A percentile compares a stretch with the other conserved stretches of the same genome.
These are phyloP conservation scores for Myotis planiceps DNA, from an alignment of 2,797 vertebrate genomes.

Conservation along the genomic window DNA sequence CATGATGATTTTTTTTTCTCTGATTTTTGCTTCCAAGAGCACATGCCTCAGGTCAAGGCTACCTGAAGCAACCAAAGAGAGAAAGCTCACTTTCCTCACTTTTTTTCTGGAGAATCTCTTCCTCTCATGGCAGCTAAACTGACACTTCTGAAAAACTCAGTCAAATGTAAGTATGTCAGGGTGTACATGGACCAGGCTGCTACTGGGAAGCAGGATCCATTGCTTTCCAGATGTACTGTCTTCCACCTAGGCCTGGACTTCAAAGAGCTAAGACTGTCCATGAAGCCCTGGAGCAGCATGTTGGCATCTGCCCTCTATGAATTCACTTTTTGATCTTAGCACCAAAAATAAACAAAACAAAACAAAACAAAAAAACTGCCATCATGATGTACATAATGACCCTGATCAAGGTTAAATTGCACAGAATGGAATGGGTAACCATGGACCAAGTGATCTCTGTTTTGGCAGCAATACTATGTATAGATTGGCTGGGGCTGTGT, in stretches of 20 bases:
- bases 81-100: background rate
- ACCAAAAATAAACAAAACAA: background rate
- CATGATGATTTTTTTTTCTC: background rate
- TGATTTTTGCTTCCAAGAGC: background rate
- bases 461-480: rapidly evolving
- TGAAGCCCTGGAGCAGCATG: background rate
- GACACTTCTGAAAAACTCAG: background rate
- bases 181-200: no score
- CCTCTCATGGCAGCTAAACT: background rate
- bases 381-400: background rate
- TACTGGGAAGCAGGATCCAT: background rate
- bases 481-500: background rate
- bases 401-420: background rate
- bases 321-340: background rate
- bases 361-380: background rate
- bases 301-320: background rate
- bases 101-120: background rate
- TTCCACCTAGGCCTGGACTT: background rate
- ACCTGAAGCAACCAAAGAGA: background rate
- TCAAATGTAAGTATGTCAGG: background rate
- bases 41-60: background rate
- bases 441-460: background rate
- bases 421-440: background rate
- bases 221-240: background rate
- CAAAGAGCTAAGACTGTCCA: background rate